These are phyloP conservation scores for Monochamus alternatus DNA, from an alignment of 2,888 invertebrate species.

Conservation along the genomic window DNA sequence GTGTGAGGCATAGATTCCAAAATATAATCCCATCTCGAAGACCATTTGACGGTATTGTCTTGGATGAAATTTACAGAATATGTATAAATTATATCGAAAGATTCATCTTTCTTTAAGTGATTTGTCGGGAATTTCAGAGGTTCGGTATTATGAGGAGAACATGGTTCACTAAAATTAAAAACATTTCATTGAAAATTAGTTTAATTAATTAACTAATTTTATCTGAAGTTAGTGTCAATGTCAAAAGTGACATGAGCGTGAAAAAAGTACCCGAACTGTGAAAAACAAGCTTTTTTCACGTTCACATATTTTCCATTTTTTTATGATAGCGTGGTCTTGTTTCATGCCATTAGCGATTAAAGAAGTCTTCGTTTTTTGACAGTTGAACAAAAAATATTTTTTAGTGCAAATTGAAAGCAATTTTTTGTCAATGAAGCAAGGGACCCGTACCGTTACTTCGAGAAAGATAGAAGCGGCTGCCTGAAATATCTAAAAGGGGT, in stretches of 20 bases:
- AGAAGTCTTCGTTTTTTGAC: too few species aligned
- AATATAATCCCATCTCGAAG: constrained; percentile 99
- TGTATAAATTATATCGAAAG: constrained; percentile 84
- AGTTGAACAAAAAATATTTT: too few species aligned
- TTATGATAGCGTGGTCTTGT: too few species aligned
- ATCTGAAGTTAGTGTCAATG: not conserved
- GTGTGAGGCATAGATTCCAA: constrained; percentile 98
- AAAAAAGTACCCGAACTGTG: too few species aligned
- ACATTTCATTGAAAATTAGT: not conserved
- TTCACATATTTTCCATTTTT: too few species aligned
- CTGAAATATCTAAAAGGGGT: too few species aligned
- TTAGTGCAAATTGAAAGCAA: too few species aligned
- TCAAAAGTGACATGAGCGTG: too few species aligned
- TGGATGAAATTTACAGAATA: constrained; percentile 88
- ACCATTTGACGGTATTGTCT: constrained; percentile 95
- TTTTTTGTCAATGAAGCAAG: too few species aligned
- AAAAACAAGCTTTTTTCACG: not conserved
- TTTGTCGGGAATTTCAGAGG: constrained; percentile 82
- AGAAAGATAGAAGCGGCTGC: too few species aligned
- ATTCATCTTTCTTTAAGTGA: constrained; percentile 70
- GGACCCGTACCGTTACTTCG: too few species aligned
- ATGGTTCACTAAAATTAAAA: constrained; percentile 47
- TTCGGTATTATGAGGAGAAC: constrained; percentile 65
- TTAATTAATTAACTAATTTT: not conserved
- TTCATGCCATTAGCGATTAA: too few species aligned